Base-by-base conservation (phyloP, 1,140 invertebrate species). In the Ladona fulva region DNA sequence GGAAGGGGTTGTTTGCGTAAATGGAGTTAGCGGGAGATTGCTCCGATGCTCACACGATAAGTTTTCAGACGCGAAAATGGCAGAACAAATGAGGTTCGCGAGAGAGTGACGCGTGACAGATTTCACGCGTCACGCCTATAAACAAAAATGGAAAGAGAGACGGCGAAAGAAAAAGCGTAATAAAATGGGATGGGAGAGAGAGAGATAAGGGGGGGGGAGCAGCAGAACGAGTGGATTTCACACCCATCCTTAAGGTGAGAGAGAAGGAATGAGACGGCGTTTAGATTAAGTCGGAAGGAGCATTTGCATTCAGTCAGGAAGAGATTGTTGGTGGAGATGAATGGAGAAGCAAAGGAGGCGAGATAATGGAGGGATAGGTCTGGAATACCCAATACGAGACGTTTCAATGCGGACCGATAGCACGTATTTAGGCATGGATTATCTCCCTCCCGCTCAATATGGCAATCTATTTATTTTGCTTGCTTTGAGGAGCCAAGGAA, bases 271-370 rank as follows among this genome's bases (percentile, higher is more conserved):
- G 52, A 22, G 52, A 19, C n/a, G 52, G 14, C 52, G 52, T 22
- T 66, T 19, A 66, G 52, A 66, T 66, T 66, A 66, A 66, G 52
- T 22, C 52, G 52, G 52, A 66, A 66, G 52, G 52, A 66, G 52
- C 52, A 66, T 66, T 66, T 19, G 52, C 52, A 66, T 66, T 66
- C 52, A 66, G 52, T 66, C 14, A 66, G n/a, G 52, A 66, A 12
- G 52, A 66, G 52, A 66, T 66, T 66, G 52, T 66, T 66, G 52
- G 52, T 66, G 52, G 52, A 66, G 52, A 66, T 66, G 52, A 66
- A 66, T 66, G 52, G 52, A 19, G 52, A 66, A 22, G n/a, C 52
- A 22, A 16, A 66, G 52, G 52, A 66, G 52, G 52, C n/a, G 52
- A 66, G 52, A 66, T 66, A 66, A 66, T 66, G 52, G 52, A 66